Base-by-base conservation (phyloP, 2,113 vertebrate species). In the Carlito syrichta region DNA sequence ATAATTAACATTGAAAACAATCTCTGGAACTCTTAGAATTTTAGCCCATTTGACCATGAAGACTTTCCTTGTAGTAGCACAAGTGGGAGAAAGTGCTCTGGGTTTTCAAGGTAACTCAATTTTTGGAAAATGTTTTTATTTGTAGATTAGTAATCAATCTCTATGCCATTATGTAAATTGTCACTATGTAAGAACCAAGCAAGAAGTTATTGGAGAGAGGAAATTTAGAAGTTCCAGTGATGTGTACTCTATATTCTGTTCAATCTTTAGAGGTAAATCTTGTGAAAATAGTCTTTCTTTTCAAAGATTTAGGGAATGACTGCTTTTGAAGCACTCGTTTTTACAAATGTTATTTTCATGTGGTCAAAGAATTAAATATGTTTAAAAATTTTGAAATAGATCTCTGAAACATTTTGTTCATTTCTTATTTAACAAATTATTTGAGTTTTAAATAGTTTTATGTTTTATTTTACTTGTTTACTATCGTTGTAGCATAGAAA, bases 281-380 rank as follows among this genome's bases (percentile, higher is more conserved):
- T 76, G 50, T 52, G 60, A 76, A 81, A 82, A 93, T 35, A 27
- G 19, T 45, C 38, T 79, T 62, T 90, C 63, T 79, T 91, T 91
- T 66, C 66, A 86, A 81, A 91, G n/a, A 63, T 4, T 82, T 3
- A 43, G 1, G 30, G 27, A 58, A 68, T n/a, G 30, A 27, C 1
- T 87, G 27, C 35, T 76, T 81, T 82, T 82, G 82, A 96, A 74
- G 7, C 48, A 94, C n/a, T n/a, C n/a, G n/a, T n/a, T n/a, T n/a
- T n/a, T n/a, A n/a, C n/a, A n/a, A n/a, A n/a, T n/a, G n/a, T n/a
- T n/a, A n/a, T n/a, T n/a, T n/a, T n/a, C n/a, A n/a, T n/a, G n/a
- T n/a, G n/a, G n/a, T n/a, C n/a, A n/a, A n/a, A n/a, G n/a, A n/a
- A n/a, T n/a, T n/a, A n/a, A n/a, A n/a, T n/a, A n/a, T n/a, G n/a